Base-by-base conservation (phyloP, 2,113 vertebrate genomes). In the Tachysurus vachellii region DNA sequence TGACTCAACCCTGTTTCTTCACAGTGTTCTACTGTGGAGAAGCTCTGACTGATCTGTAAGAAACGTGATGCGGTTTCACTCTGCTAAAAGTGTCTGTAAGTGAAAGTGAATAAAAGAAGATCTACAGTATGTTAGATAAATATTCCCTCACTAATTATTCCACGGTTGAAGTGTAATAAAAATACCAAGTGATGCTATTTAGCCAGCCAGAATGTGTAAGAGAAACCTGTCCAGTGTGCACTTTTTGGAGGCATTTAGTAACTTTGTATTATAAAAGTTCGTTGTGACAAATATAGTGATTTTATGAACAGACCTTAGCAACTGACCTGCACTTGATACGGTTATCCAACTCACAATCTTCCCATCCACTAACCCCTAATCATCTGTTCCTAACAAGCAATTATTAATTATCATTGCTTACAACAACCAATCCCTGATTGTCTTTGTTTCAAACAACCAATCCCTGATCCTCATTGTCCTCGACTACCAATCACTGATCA, bases 1-100 rank as follows among this genome's bases (percentile, higher is more conserved):
- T 87, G 76, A 80, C 75, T 86, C 71, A 36, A 57, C 31, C 16
- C 57, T 44, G 21, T 83, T 66, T 47, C 21, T 70, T 80, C 56
- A 70, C 68, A 71, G 85, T 59, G 56, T 19, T 47, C 50, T 80
- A 44, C 56, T 81, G 82, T 3, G 75, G 26, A 57, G 66, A 42
- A 13, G 54, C 64, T 61, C n/a, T 10, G 23, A 53, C 62, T 86
- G 76, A 80, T 36, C 76, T 68, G n/a, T 79, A 73, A 76, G 31
- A 76, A 79, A 64, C 56, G 3, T 64, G 71, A 42, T 31, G 56
- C 12, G 17, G 14, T 62, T 64, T 85, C 42, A 85, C 17, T 53
- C n/a, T 71, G 21, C 2, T 61, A 54, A n/a, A 23, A 50, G 44
- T 75, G 42, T 23, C 2, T 75, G 71, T 23, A 1, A 9, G 53